Percentiles rank a stretch among this genome's conserved stretches.
These are phyloP conservation scores for Equus quagga DNA, from an alignment of 2,113 vertebrate genomes.

Conservation along the genomic window DNA sequence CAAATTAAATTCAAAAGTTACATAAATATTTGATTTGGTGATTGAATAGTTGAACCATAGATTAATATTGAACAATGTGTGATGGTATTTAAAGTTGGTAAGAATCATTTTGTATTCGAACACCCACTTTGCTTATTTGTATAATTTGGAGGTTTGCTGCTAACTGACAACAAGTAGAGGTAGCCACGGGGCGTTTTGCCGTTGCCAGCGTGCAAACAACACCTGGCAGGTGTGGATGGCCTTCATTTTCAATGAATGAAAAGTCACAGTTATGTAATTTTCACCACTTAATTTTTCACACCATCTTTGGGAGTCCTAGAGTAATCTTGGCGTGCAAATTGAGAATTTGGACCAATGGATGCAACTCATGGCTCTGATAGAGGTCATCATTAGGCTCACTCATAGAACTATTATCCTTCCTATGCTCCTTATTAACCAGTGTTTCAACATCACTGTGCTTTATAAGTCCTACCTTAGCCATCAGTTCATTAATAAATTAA, in stretches of 20 bases:
- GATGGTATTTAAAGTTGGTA: background rate
- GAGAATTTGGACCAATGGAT: conserved; percentile 17
- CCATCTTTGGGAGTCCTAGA: background rate
- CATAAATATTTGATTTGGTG: conserved; percentile 60
- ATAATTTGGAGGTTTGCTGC: conserved; percentile 9
- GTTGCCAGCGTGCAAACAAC: background rate
- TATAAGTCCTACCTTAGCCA: background rate
- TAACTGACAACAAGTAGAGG: background rate
- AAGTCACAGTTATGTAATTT: conserved; percentile 35
- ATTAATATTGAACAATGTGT: conserved; percentile 42
- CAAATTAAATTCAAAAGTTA: conserved; percentile 54
- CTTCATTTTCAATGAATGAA: conserved; percentile 42
- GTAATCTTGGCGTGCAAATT: conserved; percentile 50
- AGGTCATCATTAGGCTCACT: background rate
- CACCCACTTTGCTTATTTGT: conserved; percentile 22
- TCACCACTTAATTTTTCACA: conserved; percentile 49
- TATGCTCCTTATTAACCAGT: background rate
- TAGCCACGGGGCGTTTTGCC: background rate
- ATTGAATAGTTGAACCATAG: conserved; percentile 40
- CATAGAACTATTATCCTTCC: background rate
- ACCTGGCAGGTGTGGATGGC: background rate
- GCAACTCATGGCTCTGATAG: background rate
- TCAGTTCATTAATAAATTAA: background rate
- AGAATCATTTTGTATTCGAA: conserved; percentile 41
- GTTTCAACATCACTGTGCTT: background rate